These are phyloP conservation scores for Zygogramma bicolorata DNA, from an alignment of 2,888 invertebrate species.

Conservation along the genomic window DNA sequence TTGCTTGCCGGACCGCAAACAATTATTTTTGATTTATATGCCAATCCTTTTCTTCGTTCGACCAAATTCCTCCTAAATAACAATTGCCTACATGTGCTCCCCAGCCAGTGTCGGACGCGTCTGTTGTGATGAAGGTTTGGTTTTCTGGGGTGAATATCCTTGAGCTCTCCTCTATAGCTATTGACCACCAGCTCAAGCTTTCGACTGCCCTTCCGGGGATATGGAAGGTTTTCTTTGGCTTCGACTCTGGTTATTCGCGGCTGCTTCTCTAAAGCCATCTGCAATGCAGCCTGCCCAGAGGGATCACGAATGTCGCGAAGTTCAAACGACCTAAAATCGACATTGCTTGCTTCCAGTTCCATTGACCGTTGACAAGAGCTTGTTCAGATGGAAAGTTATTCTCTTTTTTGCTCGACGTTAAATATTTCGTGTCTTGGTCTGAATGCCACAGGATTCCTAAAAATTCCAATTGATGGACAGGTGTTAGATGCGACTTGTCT, in stretches of 20 bases:
- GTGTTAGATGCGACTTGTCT: neutral
- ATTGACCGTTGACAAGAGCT: neutral
- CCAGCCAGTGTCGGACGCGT: conserved; percentile 41
- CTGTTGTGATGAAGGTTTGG: conserved; percentile 40
- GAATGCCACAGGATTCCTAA: neutral
- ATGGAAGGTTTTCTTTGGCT: neutral
- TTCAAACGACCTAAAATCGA: neutral
- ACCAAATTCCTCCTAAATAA: conserved; percentile 25
- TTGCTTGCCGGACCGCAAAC: conserved; percentile 29
- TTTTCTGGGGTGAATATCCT: conserved; percentile 27
- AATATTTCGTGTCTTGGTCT: neutral
- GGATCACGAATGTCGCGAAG: neutral
- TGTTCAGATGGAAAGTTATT: neutral
- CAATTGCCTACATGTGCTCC: conserved; percentile 28
- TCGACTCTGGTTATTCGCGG: neutral
- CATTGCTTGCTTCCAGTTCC: neutral
- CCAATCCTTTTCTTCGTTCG: conserved; percentile 29
- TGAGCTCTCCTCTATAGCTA: conserved; percentile 1
- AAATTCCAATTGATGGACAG: neutral
- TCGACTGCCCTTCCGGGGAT: neutral
- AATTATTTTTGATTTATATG: conserved; percentile 45
- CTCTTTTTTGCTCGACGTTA: neutral
- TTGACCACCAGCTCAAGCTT: conserved; percentile 35
- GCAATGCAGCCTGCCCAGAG: neutral
- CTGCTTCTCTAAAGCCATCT: conserved; percentile 16